Conservation (phyloP, 2,113 vertebrate genomes). For the Caretta caretta region DNA sequence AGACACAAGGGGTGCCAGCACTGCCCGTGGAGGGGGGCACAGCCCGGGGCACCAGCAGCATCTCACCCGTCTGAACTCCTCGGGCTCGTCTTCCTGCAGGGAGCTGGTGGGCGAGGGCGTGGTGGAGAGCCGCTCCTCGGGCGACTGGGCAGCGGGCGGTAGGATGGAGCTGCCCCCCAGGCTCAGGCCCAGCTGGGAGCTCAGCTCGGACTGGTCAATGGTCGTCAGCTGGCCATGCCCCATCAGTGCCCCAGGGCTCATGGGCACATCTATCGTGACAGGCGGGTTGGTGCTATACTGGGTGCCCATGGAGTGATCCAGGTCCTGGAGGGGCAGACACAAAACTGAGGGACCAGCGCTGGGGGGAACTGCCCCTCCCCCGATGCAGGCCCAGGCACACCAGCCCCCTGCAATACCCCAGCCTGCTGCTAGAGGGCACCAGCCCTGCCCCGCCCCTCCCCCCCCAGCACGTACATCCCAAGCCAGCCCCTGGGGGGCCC, state of each 20-base stretch:
- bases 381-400: too few species aligned
- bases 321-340: conserved; percentile 79
- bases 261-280: conserved; percentile 89
- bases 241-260: conserved; percentile 83
- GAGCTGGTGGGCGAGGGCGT: conserved; percentile 88
- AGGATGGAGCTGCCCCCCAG: conserved; percentile 85
- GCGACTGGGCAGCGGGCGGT: conserved; percentile 81
- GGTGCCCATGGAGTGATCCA: conserved; percentile 89
- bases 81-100: conserved; percentile 90
- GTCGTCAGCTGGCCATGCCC: conserved; percentile 90
- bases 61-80: conserved; percentile 87
- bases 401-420: too few species aligned
- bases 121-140: conserved; percentile 86
- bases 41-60: not conserved
- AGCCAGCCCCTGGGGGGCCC: too few species aligned
- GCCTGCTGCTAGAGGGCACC: too few species aligned
- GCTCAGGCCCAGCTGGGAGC: conserved; percentile 89
- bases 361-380: not conserved
- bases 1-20: too few species aligned
- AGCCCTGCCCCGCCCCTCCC: too few species aligned
- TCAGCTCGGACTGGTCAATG: conserved; percentile 94
- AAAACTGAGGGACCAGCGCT: not conserved
- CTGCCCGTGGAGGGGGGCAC: fast-evolving
- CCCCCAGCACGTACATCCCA: too few species aligned
- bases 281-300: conserved; percentile 90